These are phyloP conservation scores for Platycnemis pennipes DNA, from an alignment of 2,888 invertebrate species.

Conservation along the genomic window DNA sequence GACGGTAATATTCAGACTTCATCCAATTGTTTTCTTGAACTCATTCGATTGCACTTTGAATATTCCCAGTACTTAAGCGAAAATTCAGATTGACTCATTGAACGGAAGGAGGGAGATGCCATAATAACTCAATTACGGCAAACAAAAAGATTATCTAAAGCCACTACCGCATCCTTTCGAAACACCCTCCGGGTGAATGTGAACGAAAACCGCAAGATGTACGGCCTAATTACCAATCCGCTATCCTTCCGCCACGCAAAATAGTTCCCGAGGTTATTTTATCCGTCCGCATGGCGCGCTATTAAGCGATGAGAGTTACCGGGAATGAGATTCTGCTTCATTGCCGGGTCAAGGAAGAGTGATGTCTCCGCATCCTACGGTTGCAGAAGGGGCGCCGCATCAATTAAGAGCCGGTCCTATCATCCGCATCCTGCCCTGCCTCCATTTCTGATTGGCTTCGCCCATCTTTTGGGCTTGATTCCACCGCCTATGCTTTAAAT, in stretches of 20 bases:
- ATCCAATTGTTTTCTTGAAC: too few species aligned
- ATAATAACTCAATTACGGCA: too few species aligned
- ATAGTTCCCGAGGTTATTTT: not conserved
- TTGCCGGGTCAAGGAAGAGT: not conserved
- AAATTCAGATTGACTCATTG: too few species aligned
- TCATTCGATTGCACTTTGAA: too few species aligned
- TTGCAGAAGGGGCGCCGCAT: not conserved
- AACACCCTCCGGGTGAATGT: too few species aligned
- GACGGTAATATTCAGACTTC: too few species aligned
- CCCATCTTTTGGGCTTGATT: not conserved
- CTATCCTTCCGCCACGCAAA: not conserved
- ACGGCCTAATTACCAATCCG: not conserved
- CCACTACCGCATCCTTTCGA: too few species aligned
- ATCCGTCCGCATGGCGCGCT: not conserved
- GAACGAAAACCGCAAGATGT: not conserved
- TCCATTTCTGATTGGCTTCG: not conserved
- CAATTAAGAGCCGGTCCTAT: not conserved
- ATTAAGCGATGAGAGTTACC: not conserved
- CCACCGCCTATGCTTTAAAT: not conserved
- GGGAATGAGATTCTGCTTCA: not conserved
- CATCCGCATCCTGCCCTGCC: not conserved
- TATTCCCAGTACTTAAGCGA: too few species aligned
- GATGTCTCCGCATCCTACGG: not conserved
- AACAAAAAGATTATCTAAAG: too few species aligned
- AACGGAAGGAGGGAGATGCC: too few species aligned